Evolutionary conservation across 2,888 invertebrate species (phyloP).

Genomic region (Rhamnusium bicolor): DNA sequence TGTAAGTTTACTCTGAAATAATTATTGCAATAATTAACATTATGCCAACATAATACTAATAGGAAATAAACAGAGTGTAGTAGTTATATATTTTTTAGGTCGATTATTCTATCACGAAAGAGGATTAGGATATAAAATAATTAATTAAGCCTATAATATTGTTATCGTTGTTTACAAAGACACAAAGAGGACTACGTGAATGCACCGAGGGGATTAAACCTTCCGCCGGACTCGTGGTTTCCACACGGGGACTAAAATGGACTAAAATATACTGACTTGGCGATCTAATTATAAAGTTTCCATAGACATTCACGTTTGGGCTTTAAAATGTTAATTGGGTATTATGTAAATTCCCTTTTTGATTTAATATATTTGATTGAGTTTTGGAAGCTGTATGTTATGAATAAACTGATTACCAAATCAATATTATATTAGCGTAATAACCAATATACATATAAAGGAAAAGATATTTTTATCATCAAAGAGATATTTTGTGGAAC

Average conservation of each 20-base stretch:
- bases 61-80: neutral
- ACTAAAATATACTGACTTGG: slow-evolving; percentile 41
- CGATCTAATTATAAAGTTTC: slow-evolving; percentile 65
- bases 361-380: slow-evolving; percentile 26
- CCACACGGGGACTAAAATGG: slow-evolving; percentile 10
- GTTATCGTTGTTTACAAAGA: slow-evolving; percentile 38
- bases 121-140: slow-evolving; percentile 10
- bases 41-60: neutral
- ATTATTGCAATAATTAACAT: neutral
- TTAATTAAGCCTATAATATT: slow-evolving; percentile 32
- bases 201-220: slow-evolving; percentile 29
- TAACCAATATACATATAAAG: neutral
- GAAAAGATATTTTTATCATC: neutral
- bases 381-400: slow-evolving; percentile 2
- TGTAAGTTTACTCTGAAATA: neutral
- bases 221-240: neutral
- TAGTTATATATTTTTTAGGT: neutral
- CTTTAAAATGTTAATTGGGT: slow-evolving; percentile 30
- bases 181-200: slow-evolving; percentile 20
- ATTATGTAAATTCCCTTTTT: slow-evolving; percentile 26
- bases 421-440: neutral
- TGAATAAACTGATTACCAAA: slow-evolving; percentile 1
- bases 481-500: neutral
- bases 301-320: slow-evolving; percentile 24
- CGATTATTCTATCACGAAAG: neutral